Evolutionary conservation across 64 coral and sea anemone species (phyloP), one percentile per base, ranked within the genome.

Genomic region (Actinia equina): DNA sequence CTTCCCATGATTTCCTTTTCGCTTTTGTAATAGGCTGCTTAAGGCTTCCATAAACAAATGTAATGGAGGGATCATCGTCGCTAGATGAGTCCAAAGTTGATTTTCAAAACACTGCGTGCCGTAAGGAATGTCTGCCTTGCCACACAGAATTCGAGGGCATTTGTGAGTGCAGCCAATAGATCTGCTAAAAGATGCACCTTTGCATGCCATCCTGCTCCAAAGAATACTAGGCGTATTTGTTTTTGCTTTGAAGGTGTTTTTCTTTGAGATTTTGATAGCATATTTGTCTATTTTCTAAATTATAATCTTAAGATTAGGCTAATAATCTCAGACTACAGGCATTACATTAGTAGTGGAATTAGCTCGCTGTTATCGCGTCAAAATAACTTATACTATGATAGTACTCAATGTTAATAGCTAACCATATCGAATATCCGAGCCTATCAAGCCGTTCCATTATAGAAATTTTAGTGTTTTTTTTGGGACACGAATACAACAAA

Each of bases 321-420:
- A 74, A 74, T 74, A 74, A 74, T 74, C 69, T 74, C 69, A 74
- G 69, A 74, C 25, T 74, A 74, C 26, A 74, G 69, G 69, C 69
- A 74, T 74, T 74, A 74, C 69, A 74, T 74, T 74, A 74, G 69
- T 74, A 41, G 69, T 3, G 3, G 69, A 74, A 74, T 74, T 74
- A 74, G 41, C 25, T 41, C 5, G n/a, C 26, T 74, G 62, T 74
- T 74, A 74, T 74, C 69, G 69, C 10, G 5, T 26, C 69, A 41
- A 26, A 74, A n/a, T 74, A 74, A 74, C 9, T 74, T 74, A 74
- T 74, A 74, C 69, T n/a, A 14, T 42, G 69, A 74, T 74, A 74
- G n/a, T 65, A 23, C 18, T 22, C 62, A 65, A 23, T 65, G 62
- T 65, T 37, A 65, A 65, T 65, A 22, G 62, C 20, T 19, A 15